Evolutionary conservation across 2,888 invertebrate species (phyloP), one percentile per base, ranked within the genome.

Genomic region (Brachylomia viminalis): DNA sequence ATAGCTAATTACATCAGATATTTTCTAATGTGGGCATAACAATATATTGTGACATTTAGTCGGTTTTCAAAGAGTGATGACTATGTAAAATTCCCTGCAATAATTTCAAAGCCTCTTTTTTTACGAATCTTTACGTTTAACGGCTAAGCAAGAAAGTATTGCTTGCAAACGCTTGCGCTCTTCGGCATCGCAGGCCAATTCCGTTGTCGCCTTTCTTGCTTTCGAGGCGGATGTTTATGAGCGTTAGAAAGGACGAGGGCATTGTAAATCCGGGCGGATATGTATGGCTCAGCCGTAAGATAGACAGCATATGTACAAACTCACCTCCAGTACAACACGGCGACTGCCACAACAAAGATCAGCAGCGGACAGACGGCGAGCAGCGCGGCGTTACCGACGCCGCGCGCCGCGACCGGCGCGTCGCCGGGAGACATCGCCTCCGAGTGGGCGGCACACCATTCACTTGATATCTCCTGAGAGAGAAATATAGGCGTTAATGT

Each of bases 291-390:
- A 10, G 23, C 1, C 20, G 0, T 23, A 66, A n/a, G 2, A 33
- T 6, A 17, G 15, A 49, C 27, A 47, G 17, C 11, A n/a, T 10
- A 33, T n/a, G 1, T n/a, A 13, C 17, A 20, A 27, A 38, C 70
- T 52, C 33, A 82, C 95, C 95, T 93, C 95, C 96, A 95, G 75
- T 95, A 96, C 1, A 95, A 76, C 8, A 95, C 85, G 0, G 93
- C 95, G 2, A 94, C 92, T 1, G 92, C 91, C 5, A 92, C 86
- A 2, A 93, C 94, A 17, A 95, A 84, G 81, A 96, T 80, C 13
- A 94, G 92, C 15, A 94, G 86, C 20, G 94, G 90, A 52, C 93
- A 90, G 33, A 93, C 90, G 11, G 94, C 94, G 6, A 95, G 84
- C 71, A 96, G 82, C 0, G 94, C 95, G 0, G 93, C 92, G 33